Evolutionary conservation across 1,140 invertebrate species (phyloP), one percentile per base, ranked within the genome.

Genomic region (Drosophila mojavensis): DNA sequence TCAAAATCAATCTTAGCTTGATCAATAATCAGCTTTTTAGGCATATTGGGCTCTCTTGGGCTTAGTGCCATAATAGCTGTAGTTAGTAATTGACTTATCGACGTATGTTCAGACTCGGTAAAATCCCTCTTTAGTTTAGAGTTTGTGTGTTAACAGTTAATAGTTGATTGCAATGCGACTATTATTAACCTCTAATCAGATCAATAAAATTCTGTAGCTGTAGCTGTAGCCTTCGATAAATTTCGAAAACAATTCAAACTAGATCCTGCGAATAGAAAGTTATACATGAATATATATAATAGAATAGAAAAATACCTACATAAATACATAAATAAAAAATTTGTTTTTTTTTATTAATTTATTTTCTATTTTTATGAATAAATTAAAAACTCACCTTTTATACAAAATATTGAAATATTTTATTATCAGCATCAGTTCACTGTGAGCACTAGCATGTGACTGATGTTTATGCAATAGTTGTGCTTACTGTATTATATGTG

Each of bases 371-470:
- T 24, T 24, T 24, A 24, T 24, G 20, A 24, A 24, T 24, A 30
- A 30, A 30, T 53, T 30, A 20, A 33, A 20, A 62, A 56, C 53
- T 56, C 13, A 66, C 63, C 17, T 28, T 39, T 3, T 26, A 50
- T 56, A 48, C 15, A 4, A 36, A 66, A 26, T 15, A 3, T 5
- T n/a, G 20, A 24, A 24, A 24, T 24, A 24, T 24, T 24, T 24
- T 24, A 24, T 24, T 24, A 24, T 24, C 20, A 66, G 15, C 5
- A 3, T 39, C 4, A 13, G 4, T 15, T 56, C 48, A 6, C 24
- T 17, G 48, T 39, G 4, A 39, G 39, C 9, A 9, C 41, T 20
- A 4, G 6, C 11, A 56, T 17, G 13, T 56, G 7, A 13, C 55
- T 15, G 6, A 24, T 7, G 1, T 56, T 7, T 20, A 65, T 47